Conservation (phyloP, 2,113 vertebrate species). For the Sisor rabdophorus region DNA sequence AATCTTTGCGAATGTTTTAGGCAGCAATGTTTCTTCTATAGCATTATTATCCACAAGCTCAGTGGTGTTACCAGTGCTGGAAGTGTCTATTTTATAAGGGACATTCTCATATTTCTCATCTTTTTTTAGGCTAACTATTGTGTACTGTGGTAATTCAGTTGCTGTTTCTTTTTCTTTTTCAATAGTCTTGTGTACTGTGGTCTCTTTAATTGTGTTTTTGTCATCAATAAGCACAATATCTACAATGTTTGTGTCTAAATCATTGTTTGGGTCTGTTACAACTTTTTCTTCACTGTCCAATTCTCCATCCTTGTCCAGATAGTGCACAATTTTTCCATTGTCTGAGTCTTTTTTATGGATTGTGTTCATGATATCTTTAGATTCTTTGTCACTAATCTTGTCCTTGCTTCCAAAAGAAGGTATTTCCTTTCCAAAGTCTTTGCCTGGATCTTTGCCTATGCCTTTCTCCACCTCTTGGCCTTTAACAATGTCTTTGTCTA, state of each 20-base stretch:
- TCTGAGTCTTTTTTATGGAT: constrained; percentile 39
- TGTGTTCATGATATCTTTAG: constrained; percentile 35
- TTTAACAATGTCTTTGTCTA: constrained; percentile 16
- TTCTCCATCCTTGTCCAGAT: constrained; percentile 43
- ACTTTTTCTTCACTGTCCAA: constrained; percentile 35
- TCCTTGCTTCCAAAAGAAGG: constrained; percentile 13
- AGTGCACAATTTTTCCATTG: constrained; percentile 46
- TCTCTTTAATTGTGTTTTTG: constrained; percentile 23
- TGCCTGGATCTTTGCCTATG: constrained; percentile 19
- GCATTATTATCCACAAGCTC: constrained; percentile 45
- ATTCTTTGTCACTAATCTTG: constrained; percentile 29
- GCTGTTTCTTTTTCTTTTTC: constrained; percentile 13
- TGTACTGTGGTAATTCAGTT: constrained; percentile 26
- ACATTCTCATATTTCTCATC: constrained; percentile 44
- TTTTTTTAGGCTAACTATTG: constrained; percentile 38
- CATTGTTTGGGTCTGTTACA: constrained; percentile 20
- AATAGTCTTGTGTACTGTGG: not conserved
- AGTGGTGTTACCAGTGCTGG: constrained; percentile 53
- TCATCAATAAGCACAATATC: constrained; percentile 37
- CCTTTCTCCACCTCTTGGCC: constrained; percentile 28
- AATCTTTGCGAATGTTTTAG: constrained; percentile 9
- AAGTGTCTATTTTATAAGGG: constrained; percentile 42
- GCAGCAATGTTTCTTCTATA: constrained; percentile 24
- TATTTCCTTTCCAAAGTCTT: constrained; percentile 40
- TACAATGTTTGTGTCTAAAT: constrained; percentile 30